These are phyloP conservation scores for Drymonia ruficornis DNA, from an alignment of 2,888 invertebrate genomes.

Conservation along the genomic window DNA sequence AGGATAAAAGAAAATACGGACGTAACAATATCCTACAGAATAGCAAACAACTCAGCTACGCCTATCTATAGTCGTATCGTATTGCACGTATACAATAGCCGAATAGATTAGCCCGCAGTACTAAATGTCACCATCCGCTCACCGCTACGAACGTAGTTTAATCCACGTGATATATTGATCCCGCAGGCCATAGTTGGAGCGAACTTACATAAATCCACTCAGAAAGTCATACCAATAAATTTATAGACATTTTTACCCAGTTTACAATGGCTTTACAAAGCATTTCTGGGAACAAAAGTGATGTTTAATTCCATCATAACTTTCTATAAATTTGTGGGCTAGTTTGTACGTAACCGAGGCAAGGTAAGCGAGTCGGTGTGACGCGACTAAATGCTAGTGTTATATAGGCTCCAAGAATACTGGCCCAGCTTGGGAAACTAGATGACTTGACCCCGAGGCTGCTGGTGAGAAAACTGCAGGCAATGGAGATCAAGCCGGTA, in stretches of 20 bases:
- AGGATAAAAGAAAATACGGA: too few species aligned
- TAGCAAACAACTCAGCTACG: too few species aligned
- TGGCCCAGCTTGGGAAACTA: conserved; percentile 60
- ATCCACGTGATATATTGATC: conserved; percentile 2
- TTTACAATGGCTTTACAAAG: too few species aligned
- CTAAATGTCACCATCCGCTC: background rate
- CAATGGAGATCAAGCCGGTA: conserved; percentile 65
- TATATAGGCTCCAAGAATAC: conserved; percentile 63
- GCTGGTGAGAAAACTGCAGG: conserved; percentile 56
- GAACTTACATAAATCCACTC: background rate
- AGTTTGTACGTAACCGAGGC: background rate
- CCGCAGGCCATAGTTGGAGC: background rate
- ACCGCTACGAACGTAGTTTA: background rate
- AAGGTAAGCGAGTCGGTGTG: too few species aligned
- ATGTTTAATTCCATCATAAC: too few species aligned
- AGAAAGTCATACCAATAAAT: too few species aligned
- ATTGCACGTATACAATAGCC: background rate
- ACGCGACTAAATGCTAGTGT: background rate
- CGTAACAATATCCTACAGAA: too few species aligned
- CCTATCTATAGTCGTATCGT: too few species aligned
- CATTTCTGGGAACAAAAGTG: too few species aligned
- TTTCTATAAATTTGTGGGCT: too few species aligned
- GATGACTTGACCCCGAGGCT: conserved; percentile 67
- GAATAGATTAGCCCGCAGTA: background rate
- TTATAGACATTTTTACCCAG: too few species aligned